Evolutionary conservation across 1,140 invertebrate genomes (phyloP).

Genomic region (Uloborus diversus): DNA sequence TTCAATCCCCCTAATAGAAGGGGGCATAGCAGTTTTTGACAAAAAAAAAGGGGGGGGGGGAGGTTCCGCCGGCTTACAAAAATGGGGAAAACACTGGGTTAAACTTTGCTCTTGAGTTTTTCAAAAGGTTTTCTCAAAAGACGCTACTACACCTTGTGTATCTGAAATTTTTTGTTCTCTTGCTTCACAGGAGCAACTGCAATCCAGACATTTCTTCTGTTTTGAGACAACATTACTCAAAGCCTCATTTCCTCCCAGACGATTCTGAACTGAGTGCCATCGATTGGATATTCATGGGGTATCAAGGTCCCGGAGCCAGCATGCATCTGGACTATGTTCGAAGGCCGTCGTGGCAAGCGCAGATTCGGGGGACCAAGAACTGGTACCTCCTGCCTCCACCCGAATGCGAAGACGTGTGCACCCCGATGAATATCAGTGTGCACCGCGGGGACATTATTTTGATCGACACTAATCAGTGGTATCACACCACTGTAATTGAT

Average conservation of each 20-base stretch:
- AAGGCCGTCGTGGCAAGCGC: conserved; percentile 93
- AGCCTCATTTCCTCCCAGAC: conserved; percentile 88
- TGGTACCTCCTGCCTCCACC: conserved; percentile 88
- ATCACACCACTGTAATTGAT: conserved; percentile 86
- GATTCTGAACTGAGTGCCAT: conserved; percentile 83
- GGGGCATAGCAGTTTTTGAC: too few relatives aligned
- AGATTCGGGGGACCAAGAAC: conserved; percentile 82
- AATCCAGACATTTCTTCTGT: conserved; percentile 78
- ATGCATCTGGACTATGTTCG: conserved; percentile 93
- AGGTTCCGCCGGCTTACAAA: too few relatives aligned
- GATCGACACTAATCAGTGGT: conserved; percentile 94
- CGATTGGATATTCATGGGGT: conserved; percentile 98
- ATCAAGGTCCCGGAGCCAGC: conserved; percentile 87
- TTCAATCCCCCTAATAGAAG: too few relatives aligned
- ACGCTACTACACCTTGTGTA: too few relatives aligned
- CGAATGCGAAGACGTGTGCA: conserved; percentile 84
- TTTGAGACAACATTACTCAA: conserved; percentile 80
- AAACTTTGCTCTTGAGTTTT: too few relatives aligned
- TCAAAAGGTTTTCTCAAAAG: too few relatives aligned
- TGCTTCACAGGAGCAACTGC: conserved; percentile 80
- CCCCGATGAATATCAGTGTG: conserved; percentile 76
- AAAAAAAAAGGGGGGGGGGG: too few relatives aligned
- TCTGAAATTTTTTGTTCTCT: not conserved
- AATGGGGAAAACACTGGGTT: too few relatives aligned
- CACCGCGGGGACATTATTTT: conserved; percentile 91